Base-by-base conservation (phyloP, 2,797 vertebrate genomes). In the Spea hammondii region DNA sequence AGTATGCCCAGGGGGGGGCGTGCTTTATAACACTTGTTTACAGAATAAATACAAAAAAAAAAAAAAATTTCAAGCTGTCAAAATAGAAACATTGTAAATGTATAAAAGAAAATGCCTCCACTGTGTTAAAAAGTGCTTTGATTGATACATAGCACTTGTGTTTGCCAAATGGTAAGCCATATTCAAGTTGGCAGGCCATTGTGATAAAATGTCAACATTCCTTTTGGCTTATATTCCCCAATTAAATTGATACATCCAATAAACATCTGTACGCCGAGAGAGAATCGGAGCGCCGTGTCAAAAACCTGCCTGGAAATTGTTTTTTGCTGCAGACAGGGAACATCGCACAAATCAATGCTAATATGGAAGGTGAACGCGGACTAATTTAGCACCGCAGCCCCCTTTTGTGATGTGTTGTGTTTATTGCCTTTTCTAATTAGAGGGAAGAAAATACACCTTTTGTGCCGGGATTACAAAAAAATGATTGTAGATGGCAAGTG, bases 201-300 rank as follows among this genome's bases (percentile, higher is more conserved):
- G 50, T 70, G 69, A 55, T 70, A 14, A 32, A 70, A 45, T 70
- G 69, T 70, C 69, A 70, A 53, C 51, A 54, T 9, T 55, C 55
- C 5, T 53, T 54, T 70, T 70, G 69, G 69, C 50, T 54, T 62
- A 62, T 62, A 62, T 62, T 62, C 14, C 4, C n/a, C n/a, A 65
- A 65, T 65, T 65, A 65, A 45, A 65, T 47, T 65, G 32, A 65
- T 65, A 65, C 64, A 65, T 17, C 44, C 45, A 9, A 65, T 45
- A 65, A 65, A 65, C 64, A 65, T 17, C 64, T 65, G 45, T n/a
- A 65, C 59, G 6, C 59, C 0, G 59, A 62, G 69, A 45, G 69
- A 45, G 69, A 55, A 70, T 55, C 49, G 32, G 55, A 70, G 44
- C 14, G 65, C 9, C 32, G 9, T 17, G 48, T 32, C n/a, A 62